Base-by-base conservation (phyloP, 2,888 invertebrate species). In the Podotricha telesiphe region DNA sequence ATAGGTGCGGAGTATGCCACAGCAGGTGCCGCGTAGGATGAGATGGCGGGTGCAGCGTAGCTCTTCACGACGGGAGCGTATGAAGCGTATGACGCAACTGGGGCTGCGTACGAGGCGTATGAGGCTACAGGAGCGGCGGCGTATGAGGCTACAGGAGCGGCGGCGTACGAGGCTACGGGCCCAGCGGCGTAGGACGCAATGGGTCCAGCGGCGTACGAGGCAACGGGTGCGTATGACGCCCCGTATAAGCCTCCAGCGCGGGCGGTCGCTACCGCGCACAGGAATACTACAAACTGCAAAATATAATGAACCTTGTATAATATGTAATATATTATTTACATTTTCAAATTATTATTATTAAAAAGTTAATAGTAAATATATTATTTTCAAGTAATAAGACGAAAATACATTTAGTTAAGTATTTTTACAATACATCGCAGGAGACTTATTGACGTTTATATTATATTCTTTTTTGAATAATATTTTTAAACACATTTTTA, bases 241-340 rank as follows among this genome's bases (percentile, higher is more conserved):
- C 88, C 91, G 63, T 86, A 84, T 69, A 95, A 82, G 72, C 93
- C 84, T 74, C 95, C 94, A 74, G 94, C 95, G 79, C 87, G 93
- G 81, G 92, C 94, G 65, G 93, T 87, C 73, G 95, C 94, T 86
- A 95, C 86, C 77, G 93, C 88, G 83, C 95, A 93, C 80, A 94
- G 93, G 77, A 95, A 86, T 74, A 94, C 86, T 84, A 95, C 86
- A 78, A 94, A 83, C 94, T 91, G 84, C 51, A 87, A 55, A 45
- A 53, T 47, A 74, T 63, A 56, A 66, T 11, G 19, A 15, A 77
- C 45, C 74, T 66, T 37, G 34, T 37, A 37, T 37, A 34, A 11
- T n/a, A 34, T 48, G 0, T 20, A 15, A 42, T 56, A 15, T 3
- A 28, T 13, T 37, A 51, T 51, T 53, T 15, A 34, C 42, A 79